phyloP scores from a whole-genome alignment of 2,888 invertebrate species.

The Aphidoletes aphidimyza region DNA sequence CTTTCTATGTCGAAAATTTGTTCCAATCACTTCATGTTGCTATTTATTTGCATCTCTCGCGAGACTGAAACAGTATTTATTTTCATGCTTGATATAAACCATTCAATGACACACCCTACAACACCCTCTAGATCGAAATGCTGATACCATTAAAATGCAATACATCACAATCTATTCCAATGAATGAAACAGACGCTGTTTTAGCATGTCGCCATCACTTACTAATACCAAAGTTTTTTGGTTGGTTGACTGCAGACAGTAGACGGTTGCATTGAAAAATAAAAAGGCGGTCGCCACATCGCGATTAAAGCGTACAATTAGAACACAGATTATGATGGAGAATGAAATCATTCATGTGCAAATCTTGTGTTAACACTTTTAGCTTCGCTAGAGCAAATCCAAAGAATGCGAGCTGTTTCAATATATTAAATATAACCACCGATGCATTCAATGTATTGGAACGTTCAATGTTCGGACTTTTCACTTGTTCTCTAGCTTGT shows the following conservation, averaged over 20 bases:
- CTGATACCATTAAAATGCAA: no score
- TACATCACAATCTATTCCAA: no score
- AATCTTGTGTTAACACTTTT: slow-evolving; percentile 30
- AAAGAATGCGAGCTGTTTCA: slow-evolving; percentile 6
- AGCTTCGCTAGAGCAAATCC: not conserved
- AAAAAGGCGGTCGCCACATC: not conserved
- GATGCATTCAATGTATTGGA: not conserved
- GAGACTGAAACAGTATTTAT: not conserved
- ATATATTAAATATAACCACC: not conserved
- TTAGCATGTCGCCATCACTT: no score
- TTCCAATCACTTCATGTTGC: not conserved
- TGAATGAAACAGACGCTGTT: no score
- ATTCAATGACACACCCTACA: no score
- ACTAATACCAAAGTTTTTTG: no score
- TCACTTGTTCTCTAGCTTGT: not conserved
- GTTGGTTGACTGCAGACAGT: not conserved
- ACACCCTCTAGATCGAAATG: no score
- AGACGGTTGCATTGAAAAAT: not conserved
- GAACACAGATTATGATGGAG: not conserved
- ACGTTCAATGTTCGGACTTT: not conserved
- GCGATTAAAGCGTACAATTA: not conserved
- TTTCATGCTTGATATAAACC: not conserved
- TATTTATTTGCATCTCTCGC: not conserved
- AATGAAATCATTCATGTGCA: slow-evolving; percentile 25
- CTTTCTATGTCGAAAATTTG: slow-evolving; percentile 12